Conservation (phyloP, 2,888 invertebrate genomes). For the Linyphia triangularis region DNA sequence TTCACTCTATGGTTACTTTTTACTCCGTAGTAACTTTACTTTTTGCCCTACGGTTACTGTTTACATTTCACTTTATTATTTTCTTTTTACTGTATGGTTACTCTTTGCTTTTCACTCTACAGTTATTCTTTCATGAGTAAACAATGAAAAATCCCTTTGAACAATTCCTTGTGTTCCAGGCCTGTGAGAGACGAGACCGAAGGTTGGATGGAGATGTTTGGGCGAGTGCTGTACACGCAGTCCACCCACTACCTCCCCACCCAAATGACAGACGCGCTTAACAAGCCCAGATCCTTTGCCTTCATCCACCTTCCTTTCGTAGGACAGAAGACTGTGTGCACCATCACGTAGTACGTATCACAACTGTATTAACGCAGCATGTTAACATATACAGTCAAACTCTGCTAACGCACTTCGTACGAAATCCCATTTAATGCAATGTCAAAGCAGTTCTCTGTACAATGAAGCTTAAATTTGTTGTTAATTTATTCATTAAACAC, state of each 20-base stretch:
- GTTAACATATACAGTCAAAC: too few species aligned
- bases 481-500: too few species aligned
- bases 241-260: conserved; percentile 54
- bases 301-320: conserved; percentile 42
- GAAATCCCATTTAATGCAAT: too few species aligned
- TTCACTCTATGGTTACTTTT: too few species aligned
- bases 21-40: too few species aligned
- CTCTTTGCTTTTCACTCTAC: not conserved
- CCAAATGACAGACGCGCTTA: conserved; percentile 59
- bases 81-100: not conserved
- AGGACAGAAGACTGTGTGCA: conserved; percentile 24
- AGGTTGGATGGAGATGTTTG: conserved; percentile 64
- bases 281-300: conserved; percentile 62
- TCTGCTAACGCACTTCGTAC: too few species aligned
- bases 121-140: not conserved
- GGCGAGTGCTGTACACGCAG: conserved; percentile 29
- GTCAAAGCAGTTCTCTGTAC: too few species aligned
- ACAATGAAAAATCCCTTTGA: not conserved
- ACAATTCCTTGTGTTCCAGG: not conserved
- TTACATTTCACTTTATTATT: not conserved
- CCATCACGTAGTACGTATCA: conserved; percentile 57
- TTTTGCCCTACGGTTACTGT: too few species aligned
- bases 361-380: too few species aligned
- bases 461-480: too few species aligned
- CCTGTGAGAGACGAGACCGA: conserved; percentile 33